These are phyloP conservation scores for Drosophila greeni DNA, from an alignment of 2,888 invertebrate genomes.

Conservation along the genomic window DNA sequence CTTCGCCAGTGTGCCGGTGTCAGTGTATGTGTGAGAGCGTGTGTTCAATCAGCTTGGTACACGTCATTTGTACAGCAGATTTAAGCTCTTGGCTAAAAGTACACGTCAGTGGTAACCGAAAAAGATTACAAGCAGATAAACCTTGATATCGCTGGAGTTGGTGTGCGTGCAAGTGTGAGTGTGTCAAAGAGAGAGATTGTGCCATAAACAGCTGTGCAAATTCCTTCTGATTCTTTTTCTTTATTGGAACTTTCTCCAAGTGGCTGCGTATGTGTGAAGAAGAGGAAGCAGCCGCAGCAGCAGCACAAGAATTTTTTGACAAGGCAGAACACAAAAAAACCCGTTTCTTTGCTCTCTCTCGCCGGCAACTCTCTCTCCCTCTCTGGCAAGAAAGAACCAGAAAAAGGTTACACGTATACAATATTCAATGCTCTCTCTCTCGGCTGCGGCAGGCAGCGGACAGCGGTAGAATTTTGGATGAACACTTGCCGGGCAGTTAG, in stretches of 20 bases:
- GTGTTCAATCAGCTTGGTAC: constrained; percentile 66
- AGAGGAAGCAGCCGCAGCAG: background rate
- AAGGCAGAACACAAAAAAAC: constrained; percentile 48
- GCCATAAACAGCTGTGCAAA: constrained; percentile 49
- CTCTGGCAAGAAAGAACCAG: constrained; percentile 43
- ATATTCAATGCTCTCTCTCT: constrained; percentile 36
- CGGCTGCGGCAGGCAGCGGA: constrained; percentile 28
- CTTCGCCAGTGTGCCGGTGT: constrained; percentile 6
- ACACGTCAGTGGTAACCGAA: constrained; percentile 60
- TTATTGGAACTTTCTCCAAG: constrained; percentile 57
- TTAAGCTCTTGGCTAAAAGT: constrained; percentile 46
- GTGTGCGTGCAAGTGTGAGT: background rate
- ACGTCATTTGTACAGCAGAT: constrained; percentile 58
- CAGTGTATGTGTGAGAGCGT: constrained; percentile 8
- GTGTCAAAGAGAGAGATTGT: background rate
- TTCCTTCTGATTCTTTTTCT: constrained; percentile 11
- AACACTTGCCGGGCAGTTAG: constrained; percentile 59
- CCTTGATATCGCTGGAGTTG: constrained; percentile 9
- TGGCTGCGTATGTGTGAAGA: constrained; percentile 17
- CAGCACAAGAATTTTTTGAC: constrained; percentile 11
- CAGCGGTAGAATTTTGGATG: constrained; percentile 21
- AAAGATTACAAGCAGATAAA: constrained; percentile 15
- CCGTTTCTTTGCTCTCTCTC: constrained; percentile 41
- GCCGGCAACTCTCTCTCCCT: constrained; percentile 12
- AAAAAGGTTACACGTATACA: constrained; percentile 72